These are phyloP conservation scores for Epistrophe grossulariae DNA, from an alignment of 2,888 invertebrate species.

Conservation along the genomic window DNA sequence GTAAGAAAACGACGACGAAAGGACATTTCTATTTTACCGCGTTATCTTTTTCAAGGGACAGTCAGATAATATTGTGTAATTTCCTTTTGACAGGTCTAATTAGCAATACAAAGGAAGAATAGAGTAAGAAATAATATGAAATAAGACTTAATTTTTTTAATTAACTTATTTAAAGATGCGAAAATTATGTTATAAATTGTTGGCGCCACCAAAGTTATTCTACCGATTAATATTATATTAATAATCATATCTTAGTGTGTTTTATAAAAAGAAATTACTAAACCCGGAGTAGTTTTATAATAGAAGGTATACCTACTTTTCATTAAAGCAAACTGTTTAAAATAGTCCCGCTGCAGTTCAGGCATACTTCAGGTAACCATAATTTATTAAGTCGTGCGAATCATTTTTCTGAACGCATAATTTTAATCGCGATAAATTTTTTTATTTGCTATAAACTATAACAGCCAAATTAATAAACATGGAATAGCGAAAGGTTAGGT, in stretches of 20 bases:
- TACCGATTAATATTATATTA: not conserved
- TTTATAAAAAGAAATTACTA: too few species aligned
- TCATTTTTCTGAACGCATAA: too few species aligned
- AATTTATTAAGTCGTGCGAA: too few species aligned
- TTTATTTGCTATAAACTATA: too few species aligned
- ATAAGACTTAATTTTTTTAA: slow-evolving; percentile 68
- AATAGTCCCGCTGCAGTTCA: too few species aligned
- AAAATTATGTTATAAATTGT: slow-evolving; percentile 50
- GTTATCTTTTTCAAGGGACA: slow-evolving; percentile 54
- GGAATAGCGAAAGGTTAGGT: too few species aligned
- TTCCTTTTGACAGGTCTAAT: slow-evolving; percentile 69
- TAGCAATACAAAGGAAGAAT: slow-evolving; percentile 59
- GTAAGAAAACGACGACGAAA: slow-evolving; percentile 56
- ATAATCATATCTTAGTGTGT: not conserved
- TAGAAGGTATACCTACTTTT: too few species aligned
- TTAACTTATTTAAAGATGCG: slow-evolving; percentile 73
- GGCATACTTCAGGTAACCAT: too few species aligned
- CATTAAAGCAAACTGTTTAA: too few species aligned
- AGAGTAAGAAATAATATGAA: slow-evolving; percentile 53
- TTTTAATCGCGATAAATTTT: too few species aligned
- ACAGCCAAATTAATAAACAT: too few species aligned
- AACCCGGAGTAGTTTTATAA: too few species aligned
- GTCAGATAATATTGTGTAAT: slow-evolving; percentile 67
- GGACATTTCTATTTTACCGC: slow-evolving; percentile 57
- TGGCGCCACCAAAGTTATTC: not conserved